These are phyloP conservation scores for Lepidocyrtinus sp. DNA, from an alignment of 2,888 invertebrate species.

Conservation along the genomic window DNA sequence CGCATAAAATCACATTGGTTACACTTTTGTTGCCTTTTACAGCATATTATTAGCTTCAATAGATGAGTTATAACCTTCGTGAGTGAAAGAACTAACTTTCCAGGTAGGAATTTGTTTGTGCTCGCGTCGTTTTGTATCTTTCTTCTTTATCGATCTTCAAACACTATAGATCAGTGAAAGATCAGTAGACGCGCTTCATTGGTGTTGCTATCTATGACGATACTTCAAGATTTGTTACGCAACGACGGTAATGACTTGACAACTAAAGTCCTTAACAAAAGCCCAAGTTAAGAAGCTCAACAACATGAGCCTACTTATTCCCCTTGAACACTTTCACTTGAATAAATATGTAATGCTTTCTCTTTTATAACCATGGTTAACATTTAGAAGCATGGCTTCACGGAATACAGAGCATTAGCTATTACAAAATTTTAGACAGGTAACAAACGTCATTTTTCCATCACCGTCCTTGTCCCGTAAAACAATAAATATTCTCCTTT, in stretches of 20 bases:
- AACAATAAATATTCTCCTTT: conserved; percentile 15
- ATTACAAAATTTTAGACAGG: conserved; percentile 40
- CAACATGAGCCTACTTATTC: background rate
- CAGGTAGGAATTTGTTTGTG: conserved; percentile 22
- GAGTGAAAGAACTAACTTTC: conserved; percentile 21
- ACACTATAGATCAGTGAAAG: background rate
- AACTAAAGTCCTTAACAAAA: conserved; percentile 14
- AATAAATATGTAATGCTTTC: no score
- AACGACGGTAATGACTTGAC: conserved; percentile 34
- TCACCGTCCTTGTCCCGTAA: conserved; percentile 11
- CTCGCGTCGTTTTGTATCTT: background rate
- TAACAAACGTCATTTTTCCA: conserved; percentile 39
- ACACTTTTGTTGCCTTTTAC: background rate
- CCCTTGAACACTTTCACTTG: no score
- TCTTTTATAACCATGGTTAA: no score
- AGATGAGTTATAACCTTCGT: background rate
- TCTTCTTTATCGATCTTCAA: background rate
- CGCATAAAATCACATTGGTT: no score
- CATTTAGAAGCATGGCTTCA: no score
- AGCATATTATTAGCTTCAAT: background rate
- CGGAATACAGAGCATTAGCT: no score
- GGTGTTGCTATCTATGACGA: background rate
- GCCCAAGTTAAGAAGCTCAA: no score
- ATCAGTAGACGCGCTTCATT: background rate
- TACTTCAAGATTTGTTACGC: background rate